Conservation (phyloP, 1,140 invertebrate genomes). For the Lepidurus arcticus region DNA sequence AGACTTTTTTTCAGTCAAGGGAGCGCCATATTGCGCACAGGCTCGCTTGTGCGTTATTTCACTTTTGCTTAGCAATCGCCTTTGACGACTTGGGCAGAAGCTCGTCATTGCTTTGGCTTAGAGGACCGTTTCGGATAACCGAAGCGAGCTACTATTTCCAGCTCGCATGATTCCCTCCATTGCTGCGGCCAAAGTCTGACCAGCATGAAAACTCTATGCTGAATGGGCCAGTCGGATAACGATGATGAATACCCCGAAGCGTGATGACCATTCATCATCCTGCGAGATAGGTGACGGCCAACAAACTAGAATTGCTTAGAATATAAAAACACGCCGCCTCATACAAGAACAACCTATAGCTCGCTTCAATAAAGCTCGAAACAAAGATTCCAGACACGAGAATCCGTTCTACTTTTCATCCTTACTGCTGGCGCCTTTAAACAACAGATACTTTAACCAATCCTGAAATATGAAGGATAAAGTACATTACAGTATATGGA, state of each 20-base stretch:
- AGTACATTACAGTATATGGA: too few relatives aligned
- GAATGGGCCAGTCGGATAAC: constrained; percentile 20
- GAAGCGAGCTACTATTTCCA: neutral
- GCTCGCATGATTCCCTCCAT: neutral
- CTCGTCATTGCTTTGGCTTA: too few relatives aligned
- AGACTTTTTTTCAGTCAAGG: too few relatives aligned
- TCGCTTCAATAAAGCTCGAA: neutral
- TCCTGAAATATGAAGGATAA: too few relatives aligned
- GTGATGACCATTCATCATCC: constrained; percentile 3
- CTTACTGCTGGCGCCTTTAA: too few relatives aligned
- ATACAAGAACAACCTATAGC: neutral
- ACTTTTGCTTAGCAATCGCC: too few relatives aligned
- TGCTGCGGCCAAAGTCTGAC: neutral
- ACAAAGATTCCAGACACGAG: neutral
- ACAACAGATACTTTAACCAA: too few relatives aligned
- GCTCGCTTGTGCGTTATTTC: too few relatives aligned
- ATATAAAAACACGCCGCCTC: neutral
- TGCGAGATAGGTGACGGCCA: neutral
- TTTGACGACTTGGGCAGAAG: too few relatives aligned
- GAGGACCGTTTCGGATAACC: neutral
- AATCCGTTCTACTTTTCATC: too few relatives aligned
- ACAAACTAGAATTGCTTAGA: neutral
- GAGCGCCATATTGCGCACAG: too few relatives aligned
- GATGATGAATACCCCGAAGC: neutral
- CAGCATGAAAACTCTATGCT: neutral